phyloP scores from a whole-genome alignment of 1,140 invertebrate species.

The Leptopilina boulardi region DNA sequence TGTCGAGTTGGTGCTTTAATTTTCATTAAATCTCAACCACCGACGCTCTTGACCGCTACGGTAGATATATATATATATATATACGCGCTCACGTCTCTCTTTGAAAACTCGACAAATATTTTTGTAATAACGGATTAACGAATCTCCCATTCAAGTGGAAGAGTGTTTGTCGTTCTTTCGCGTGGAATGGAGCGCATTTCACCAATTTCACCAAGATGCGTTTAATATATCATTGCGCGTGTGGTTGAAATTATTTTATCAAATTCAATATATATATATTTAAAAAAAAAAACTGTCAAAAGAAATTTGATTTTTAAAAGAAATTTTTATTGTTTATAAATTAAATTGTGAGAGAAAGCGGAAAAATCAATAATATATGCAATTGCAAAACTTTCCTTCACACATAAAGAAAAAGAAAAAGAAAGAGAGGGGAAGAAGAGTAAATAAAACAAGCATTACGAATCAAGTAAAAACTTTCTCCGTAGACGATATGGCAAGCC shows the following conservation, averaged over 20 bases:
- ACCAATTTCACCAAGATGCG: conserved; percentile 1
- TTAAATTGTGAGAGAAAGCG: not conserved
- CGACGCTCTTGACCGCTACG: conserved; percentile 19
- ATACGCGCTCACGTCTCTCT: conserved; percentile 22
- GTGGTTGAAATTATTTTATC: too few relatives aligned
- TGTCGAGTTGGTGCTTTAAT: conserved; percentile 24
- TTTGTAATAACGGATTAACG: conserved; percentile 33
- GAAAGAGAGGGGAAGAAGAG: not conserved
- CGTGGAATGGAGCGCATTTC: conserved; percentile 13
- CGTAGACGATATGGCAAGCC: not conserved
- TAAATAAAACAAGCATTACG: conserved; percentile 10
- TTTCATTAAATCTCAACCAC: conserved; percentile 33
- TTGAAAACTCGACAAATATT: conserved; percentile 27
- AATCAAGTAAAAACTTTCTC: conserved; percentile 22
- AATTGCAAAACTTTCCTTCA: not conserved
- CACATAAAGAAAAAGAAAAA: too few relatives aligned
- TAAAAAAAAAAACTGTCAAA: too few relatives aligned
- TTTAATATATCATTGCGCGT: too few relatives aligned
- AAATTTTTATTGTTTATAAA: not conserved
- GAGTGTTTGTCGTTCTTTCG: conserved; percentile 23
- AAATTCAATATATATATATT: too few relatives aligned
- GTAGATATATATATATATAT: too few relatives aligned
- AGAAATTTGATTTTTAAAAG: too few relatives aligned
- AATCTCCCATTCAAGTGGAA: conserved; percentile 26
- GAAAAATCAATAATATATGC: conserved; percentile 14